Base-by-base conservation (phyloP, 2,888 invertebrate genomes). In the Masnerella sp. region DNA sequence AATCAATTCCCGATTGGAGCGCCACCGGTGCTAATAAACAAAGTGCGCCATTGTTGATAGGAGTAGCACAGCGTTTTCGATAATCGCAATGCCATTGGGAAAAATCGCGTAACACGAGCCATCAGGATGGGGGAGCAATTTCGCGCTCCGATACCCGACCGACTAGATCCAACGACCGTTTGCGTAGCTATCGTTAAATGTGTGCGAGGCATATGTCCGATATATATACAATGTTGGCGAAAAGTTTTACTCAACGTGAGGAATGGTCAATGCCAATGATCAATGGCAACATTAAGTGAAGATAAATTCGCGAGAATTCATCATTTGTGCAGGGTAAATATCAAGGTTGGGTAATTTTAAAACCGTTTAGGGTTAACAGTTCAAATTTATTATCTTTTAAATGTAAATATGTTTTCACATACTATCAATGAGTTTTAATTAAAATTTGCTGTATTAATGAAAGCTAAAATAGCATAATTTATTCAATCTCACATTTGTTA, bases 121-220 rank as follows among this genome's bases (percentile, higher is more conserved):
- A 56, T 62, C 69, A 56, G 75, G 58, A 65, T 61, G 78, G 77
- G 78, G 77, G 79, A 82, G 83, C 84, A 86, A 86, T 86, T 87
- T 87, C 85, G 85, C 82, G 86, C 81, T 84, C 80, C 83, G 84
- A 80, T 81, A 83, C 84, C 77, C 81, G 70, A 74, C 79, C 81
- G 83, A 83, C 84, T 84, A 84, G n/a, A 84, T 85, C 82, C 79
- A 80, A 78, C 79, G 77, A 77, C 30, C 59, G 43, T 15, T 34
- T 36, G 14, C 40, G 43, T 61, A 42, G 25, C 59, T 43, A 40
- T 32, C 25, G 7, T 25, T 25, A 28, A 49, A 67, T 51, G 42
- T 25, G 20, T 20, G 15, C 30, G 15, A n/a, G n/a, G n/a, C 40
- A n/a, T 59, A 45, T 22, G 34, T 22, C 12, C 28, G 22, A 5